Conservation (phyloP, 2,113 vertebrate species). For the Callipepla californica region DNA sequence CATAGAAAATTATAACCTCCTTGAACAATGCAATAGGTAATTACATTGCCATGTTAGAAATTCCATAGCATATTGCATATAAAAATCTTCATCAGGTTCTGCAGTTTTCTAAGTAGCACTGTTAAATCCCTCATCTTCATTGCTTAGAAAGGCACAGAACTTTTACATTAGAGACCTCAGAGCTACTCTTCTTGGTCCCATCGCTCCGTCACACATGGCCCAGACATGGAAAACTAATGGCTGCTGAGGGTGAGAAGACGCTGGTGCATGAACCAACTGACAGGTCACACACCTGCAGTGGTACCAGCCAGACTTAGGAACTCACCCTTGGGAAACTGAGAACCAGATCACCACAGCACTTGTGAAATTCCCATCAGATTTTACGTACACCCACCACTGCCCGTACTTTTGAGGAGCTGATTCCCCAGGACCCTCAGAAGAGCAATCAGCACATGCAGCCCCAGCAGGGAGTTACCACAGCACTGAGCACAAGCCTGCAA, state of each 20-base stretch:
- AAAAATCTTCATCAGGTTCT: not conserved
- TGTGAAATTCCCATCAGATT: not conserved
- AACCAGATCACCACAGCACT: not conserved
- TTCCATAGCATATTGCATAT: not conserved
- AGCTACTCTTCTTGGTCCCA: not conserved
- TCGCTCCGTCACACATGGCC: not conserved
- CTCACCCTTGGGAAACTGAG: not conserved
- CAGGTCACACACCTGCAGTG: not conserved
- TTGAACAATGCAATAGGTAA: constrained; percentile 39
- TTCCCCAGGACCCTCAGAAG: not conserved
- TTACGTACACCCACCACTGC: fast-evolving
- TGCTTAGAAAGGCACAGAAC: not conserved
- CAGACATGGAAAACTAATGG: not conserved
- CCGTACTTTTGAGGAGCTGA: not conserved
- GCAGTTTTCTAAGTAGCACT: not conserved
- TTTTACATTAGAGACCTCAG: not conserved
- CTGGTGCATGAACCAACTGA: not conserved
- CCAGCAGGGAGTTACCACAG: not conserved
- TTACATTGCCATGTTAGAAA: constrained; percentile 30
- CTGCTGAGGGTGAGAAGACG: not conserved
- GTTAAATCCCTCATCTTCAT: not conserved
- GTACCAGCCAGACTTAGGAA: not conserved
- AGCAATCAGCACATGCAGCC: not conserved
- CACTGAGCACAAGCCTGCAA: fast-evolving
- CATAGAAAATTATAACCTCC: constrained; percentile 33